phyloP scores from a whole-genome alignment of 2,797 vertebrate species.

The Sus cebifrons region DNA sequence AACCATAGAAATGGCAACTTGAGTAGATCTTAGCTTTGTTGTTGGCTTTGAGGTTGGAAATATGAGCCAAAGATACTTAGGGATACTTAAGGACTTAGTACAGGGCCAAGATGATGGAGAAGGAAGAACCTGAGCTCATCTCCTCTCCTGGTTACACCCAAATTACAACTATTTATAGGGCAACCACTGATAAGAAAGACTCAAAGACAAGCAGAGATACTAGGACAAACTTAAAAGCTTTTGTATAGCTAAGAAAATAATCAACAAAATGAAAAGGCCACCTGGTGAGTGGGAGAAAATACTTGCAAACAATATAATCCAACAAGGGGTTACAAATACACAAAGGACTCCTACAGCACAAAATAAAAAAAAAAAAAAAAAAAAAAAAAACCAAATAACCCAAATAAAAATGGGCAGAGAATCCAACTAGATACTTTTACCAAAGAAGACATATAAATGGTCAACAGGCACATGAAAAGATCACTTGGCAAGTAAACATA shows the following conservation, averaged over 20 bases:
- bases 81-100: no score
- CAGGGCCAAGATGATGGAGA: no score
- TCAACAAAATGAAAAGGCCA: not conserved
- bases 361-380: not conserved
- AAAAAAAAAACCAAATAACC: not conserved
- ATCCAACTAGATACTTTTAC: not conserved
- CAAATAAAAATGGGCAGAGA: not conserved
- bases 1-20: no score
- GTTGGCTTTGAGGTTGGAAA: not conserved
- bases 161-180: not conserved
- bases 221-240: not conserved
- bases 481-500: not conserved
- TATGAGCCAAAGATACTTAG: not conserved
- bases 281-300: not conserved
- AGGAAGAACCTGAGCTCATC: not conserved
- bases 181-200: not conserved
- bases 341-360: not conserved
- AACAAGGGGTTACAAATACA: not conserved
- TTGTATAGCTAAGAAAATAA: not conserved
- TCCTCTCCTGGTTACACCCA: rapidly evolving
- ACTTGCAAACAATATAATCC: not conserved
- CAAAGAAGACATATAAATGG: not conserved
- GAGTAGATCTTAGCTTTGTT: not conserved
- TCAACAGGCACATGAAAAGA: not conserved
- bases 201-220: not conserved